Evolutionary conservation across 2,888 invertebrate genomes (phyloP).

Genomic region (Platycnemis pennipes): DNA sequence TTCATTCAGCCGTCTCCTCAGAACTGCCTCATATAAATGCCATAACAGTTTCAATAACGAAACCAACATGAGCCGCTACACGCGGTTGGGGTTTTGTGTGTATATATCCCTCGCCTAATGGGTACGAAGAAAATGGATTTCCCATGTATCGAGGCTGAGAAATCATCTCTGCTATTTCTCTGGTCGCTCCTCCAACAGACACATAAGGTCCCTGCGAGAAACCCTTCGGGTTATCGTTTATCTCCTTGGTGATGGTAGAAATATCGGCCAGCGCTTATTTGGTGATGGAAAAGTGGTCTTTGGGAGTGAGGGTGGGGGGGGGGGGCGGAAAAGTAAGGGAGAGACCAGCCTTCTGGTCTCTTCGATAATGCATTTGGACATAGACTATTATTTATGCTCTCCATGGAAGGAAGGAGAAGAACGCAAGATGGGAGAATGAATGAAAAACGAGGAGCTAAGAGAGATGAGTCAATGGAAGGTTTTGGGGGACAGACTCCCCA

Average conservation of each 20-base stretch:
- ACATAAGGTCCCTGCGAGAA: neutral
- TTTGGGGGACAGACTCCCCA: no score
- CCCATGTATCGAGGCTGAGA: slow-evolving; percentile 35
- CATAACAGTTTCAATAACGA: slow-evolving; percentile 18
- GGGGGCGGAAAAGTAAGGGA: neutral
- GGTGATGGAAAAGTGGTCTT: neutral
- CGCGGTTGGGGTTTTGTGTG: neutral
- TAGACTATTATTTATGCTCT: neutral
- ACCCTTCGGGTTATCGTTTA: slow-evolving; percentile 11
- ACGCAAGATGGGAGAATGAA: neutral
- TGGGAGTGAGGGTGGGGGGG: neutral
- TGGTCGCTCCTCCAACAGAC: slow-evolving; percentile 17
- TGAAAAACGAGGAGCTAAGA: no score
- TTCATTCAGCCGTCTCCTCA: neutral
- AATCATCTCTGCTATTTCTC: slow-evolving; percentile 26
- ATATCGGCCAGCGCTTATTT: neutral
- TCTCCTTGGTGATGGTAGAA: slow-evolving; percentile 25
- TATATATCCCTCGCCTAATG: neutral
- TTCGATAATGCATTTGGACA: slow-evolving; percentile 26
- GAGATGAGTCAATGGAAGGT: neutral
- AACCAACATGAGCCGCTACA: slow-evolving; percentile 4
- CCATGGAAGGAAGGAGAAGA: neutral
- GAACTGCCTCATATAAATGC: neutral
- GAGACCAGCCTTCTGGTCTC: neutral
- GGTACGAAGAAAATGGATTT: slow-evolving; percentile 17